Percentiles rank a stretch among this genome's conserved stretches.
These are phyloP conservation scores for Rhagophthalmus giganteus DNA, from an alignment of 2,888 invertebrate species.

Conservation along the genomic window DNA sequence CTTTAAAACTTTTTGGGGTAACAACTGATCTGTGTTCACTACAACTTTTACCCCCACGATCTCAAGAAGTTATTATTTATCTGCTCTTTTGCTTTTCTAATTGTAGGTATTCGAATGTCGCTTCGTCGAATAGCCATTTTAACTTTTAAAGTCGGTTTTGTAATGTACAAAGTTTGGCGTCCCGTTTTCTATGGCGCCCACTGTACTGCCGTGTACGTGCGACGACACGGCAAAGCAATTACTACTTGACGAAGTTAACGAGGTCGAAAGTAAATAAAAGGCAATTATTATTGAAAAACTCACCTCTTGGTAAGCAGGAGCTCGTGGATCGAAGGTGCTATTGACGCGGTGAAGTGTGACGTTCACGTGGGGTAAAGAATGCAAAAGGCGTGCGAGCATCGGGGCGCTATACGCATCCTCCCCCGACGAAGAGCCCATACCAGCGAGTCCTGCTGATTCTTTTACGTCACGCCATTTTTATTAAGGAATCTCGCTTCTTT, in stretches of 20 bases:
- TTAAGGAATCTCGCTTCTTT: neutral
- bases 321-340: conserved; percentile 87
- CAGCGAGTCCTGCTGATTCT: conserved; percentile 30
- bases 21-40: no score
- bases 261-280: neutral
- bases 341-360: conserved; percentile 88
- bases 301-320: conserved; percentile 89
- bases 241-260: neutral
- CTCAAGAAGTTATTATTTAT: no score
- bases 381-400: conserved; percentile 83
- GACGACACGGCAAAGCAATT: no score
- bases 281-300: conserved; percentile 39
- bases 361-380: conserved; percentile 89
- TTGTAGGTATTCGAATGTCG: no score
- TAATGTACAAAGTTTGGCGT: no score
- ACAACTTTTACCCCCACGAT: no score
- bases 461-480: conserved; percentile 36
- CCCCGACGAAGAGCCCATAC: conserved; percentile 56
- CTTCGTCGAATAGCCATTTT: no score
- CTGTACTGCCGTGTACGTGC: no score
- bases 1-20: no score
- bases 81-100: no score
- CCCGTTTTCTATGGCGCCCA: no score
- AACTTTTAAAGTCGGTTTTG: no score
- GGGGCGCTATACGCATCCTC: conserved; percentile 82